phyloP scores from a whole-genome alignment of 2,888 invertebrate species.

The Cerastis leucographa region DNA sequence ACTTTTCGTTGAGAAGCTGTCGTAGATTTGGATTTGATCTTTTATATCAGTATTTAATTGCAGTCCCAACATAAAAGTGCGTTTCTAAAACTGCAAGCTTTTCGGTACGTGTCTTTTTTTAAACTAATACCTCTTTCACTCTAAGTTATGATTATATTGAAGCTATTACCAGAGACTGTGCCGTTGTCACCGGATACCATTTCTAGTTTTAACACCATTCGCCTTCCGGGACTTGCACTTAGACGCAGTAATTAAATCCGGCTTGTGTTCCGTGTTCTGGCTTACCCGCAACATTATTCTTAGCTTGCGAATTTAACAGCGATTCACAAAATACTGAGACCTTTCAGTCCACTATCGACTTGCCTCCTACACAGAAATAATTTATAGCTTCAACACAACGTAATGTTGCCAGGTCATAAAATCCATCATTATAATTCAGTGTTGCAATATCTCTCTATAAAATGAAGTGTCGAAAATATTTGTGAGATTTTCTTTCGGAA shows the following conservation, averaged over 20 bases:
- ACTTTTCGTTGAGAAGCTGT: constrained; percentile 1
- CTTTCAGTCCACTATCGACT: constrained; percentile 40
- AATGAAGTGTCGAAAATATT: constrained; percentile 16
- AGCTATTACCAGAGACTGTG: constrained; percentile 40
- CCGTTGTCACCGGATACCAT: constrained; percentile 56
- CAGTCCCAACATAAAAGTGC: neutral
- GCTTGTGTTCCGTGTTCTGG: constrained; percentile 53
- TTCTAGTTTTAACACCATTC: constrained; percentile 58
- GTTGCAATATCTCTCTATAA: constrained; percentile 29
- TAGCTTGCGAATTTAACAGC: constrained; percentile 47
- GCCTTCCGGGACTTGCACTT: constrained; percentile 59
- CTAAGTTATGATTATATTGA: constrained; percentile 40
- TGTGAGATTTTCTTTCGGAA: constrained; percentile 16
- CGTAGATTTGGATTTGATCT: neutral
- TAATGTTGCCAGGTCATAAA: constrained; percentile 32
- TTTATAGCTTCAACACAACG: constrained; percentile 33
- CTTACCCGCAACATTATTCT: constrained; percentile 57
- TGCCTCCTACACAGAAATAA: constrained; percentile 33
- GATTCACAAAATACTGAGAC: constrained; percentile 34
- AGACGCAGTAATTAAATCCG: constrained; percentile 61
- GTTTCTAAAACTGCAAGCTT: neutral
- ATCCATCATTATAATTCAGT: constrained; percentile 24
- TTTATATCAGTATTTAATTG: neutral
- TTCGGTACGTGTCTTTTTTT: neutral
- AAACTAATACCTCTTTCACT: constrained; percentile 18